phyloP scores from a whole-genome alignment of 92 coral and sea anemone species.

The Paramuricea clavata region DNA sequence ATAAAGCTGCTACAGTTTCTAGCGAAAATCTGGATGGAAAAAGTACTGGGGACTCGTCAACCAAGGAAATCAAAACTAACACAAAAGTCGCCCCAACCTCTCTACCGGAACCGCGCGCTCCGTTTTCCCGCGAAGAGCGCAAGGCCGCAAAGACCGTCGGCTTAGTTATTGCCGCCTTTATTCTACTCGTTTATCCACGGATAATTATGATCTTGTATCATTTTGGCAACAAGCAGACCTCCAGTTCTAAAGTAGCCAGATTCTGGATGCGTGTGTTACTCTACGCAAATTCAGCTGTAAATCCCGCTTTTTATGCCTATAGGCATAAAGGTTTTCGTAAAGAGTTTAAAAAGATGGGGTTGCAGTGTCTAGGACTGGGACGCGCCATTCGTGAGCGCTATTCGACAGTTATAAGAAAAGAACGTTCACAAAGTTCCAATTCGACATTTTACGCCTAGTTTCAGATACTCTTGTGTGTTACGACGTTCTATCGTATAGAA shows the following conservation, averaged over 20 bases:
- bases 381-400: conserved; percentile 32
- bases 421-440: neutral
- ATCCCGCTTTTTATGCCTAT: conserved; percentile 83
- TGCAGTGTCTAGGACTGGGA: conserved; percentile 42
- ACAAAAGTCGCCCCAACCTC: conserved; percentile 6
- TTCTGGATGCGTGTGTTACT: conserved; percentile 88
- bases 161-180: conserved; percentile 86
- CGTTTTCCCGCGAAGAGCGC: conserved; percentile 69
- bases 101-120: neutral
- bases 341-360: conserved; percentile 75
- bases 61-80: neutral
- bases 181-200: conserved; percentile 84
- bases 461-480: neutral
- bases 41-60: neutral
- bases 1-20: neutral
- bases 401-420: neutral
- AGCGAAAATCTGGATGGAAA: neutral
- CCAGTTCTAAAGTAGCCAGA: conserved; percentile 69
- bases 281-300: conserved; percentile 83
- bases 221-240: conserved; percentile 67
- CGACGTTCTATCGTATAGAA: too few species aligned
- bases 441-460: conserved; percentile 13
- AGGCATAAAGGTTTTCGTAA: conserved; percentile 79
- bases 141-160: conserved; percentile 93
- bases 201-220: conserved; percentile 82